Conservation (phyloP, 2,888 invertebrate species). For the Tetranychus truncatus region DNA sequence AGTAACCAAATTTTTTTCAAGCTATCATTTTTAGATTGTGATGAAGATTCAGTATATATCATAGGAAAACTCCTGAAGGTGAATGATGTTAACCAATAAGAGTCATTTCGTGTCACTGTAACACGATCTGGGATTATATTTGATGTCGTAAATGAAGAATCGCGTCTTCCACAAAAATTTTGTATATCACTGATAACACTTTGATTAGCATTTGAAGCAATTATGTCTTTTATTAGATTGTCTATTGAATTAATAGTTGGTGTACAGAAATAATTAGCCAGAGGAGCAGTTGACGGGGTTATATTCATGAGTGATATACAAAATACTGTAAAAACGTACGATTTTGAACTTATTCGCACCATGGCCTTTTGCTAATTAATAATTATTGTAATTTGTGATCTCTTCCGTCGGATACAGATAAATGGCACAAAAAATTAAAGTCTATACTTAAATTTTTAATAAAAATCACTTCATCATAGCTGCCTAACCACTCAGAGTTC, state of each 20-base stretch:
- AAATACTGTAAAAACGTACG: too few relatives aligned
- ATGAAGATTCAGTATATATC: neutral
- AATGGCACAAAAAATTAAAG: too few relatives aligned
- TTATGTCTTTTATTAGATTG: conserved; percentile 2
- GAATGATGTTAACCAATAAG: neutral
- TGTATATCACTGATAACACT: neutral
- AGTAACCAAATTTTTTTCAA: neutral
- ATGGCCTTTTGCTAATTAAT: too few relatives aligned
- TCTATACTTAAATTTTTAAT: too few relatives aligned
- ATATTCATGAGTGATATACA: neutral
- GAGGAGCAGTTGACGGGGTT: neutral
- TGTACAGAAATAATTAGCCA: neutral
- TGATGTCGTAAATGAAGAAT: neutral
- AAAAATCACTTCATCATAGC: too few relatives aligned
- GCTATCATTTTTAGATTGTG: neutral
- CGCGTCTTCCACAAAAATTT: neutral
- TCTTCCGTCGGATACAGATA: too few relatives aligned
- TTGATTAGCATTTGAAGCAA: neutral
- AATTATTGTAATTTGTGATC: too few relatives aligned
- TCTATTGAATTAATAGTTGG: neutral
- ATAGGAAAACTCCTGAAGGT: neutral
- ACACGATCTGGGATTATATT: neutral
- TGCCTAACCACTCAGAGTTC: too few relatives aligned
- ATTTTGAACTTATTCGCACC: too few relatives aligned
- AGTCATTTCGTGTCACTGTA: neutral